A percentile compares a stretch with the other conserved stretches of the same genome.
Evolutionary conservation across 2,888 invertebrate species (phyloP).

Genomic region (Lysandra coridon): DNA sequence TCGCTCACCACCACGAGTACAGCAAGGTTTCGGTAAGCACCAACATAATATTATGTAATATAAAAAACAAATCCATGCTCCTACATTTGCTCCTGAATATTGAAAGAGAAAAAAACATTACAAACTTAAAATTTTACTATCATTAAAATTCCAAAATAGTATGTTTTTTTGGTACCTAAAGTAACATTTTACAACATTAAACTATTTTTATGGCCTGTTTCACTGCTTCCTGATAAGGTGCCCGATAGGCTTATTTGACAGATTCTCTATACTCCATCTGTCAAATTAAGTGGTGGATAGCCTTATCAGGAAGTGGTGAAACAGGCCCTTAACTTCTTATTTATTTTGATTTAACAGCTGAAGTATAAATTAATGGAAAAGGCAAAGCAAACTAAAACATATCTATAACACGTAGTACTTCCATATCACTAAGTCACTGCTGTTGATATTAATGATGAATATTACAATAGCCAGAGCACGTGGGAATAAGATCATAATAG

Average conservation of each 20-base stretch:
- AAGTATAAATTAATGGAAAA: background rate
- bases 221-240: too few relatives aligned
- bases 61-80: background rate
- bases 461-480: constrained; percentile 3
- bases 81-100: too few relatives aligned
- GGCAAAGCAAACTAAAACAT: constrained; percentile 1
- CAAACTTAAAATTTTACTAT: background rate
- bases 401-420: background rate
- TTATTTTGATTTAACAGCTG: background rate
- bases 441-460: constrained; percentile 10
- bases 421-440: background rate
- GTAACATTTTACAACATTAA: background rate
- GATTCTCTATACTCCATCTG: too few relatives aligned
- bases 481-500: constrained; percentile 38
- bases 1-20: constrained; percentile 70
- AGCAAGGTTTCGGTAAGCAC: constrained; percentile 73
- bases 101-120: too few relatives aligned
- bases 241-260: too few relatives aligned
- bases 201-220: background rate
- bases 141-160: background rate
- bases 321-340: background rate
- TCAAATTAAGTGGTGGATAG: too few relatives aligned
- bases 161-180: background rate
- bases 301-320: too few relatives aligned
- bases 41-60: background rate